phyloP scores from a whole-genome alignment of 64 coral and sea anemone species.

The Cladopsammia gracilis region DNA sequence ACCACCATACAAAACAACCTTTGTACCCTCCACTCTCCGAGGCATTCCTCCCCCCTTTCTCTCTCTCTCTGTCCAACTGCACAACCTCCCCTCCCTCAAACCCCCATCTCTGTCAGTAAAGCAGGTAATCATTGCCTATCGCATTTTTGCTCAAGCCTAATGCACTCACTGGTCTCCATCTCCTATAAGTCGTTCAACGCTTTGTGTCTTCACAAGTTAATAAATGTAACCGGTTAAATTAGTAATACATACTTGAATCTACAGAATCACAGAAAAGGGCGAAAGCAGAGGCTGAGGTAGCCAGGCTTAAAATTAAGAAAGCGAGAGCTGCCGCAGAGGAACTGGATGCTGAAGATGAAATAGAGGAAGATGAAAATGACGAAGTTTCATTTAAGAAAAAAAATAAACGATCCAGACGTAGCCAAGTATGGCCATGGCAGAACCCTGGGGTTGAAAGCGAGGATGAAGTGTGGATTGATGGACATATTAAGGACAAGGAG shows the following conservation, averaged over 20 bases:
- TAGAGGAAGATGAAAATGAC: constrained; percentile 15
- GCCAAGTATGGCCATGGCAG: constrained; percentile 91
- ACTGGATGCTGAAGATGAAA: not conserved
- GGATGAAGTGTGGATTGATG: constrained; percentile 65
- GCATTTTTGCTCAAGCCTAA: no score
- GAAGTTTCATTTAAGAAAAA: constrained; percentile 8
- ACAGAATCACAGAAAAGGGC: constrained; percentile 77
- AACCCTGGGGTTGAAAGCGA: constrained; percentile 73
- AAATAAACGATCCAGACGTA: constrained; percentile 49
- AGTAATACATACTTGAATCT: not conserved
- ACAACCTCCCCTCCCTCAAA: no score
- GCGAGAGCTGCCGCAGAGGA: constrained; percentile 25
- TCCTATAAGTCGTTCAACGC: no score
- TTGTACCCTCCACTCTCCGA: no score
- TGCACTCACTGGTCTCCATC: no score
- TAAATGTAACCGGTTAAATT: not conserved
- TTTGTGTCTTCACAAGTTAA: not conserved
- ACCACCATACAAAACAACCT: no score
- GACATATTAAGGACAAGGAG: constrained; percentile 6
- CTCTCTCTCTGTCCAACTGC: no score
- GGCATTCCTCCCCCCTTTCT: no score
- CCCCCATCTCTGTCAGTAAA: no score
- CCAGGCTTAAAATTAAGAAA: not conserved
- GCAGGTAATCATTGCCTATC: no score
- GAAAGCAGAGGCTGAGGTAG: constrained; percentile 23